Evolutionary conservation across 2,888 invertebrate genomes (phyloP).

Genomic region (Alitta virens): DNA sequence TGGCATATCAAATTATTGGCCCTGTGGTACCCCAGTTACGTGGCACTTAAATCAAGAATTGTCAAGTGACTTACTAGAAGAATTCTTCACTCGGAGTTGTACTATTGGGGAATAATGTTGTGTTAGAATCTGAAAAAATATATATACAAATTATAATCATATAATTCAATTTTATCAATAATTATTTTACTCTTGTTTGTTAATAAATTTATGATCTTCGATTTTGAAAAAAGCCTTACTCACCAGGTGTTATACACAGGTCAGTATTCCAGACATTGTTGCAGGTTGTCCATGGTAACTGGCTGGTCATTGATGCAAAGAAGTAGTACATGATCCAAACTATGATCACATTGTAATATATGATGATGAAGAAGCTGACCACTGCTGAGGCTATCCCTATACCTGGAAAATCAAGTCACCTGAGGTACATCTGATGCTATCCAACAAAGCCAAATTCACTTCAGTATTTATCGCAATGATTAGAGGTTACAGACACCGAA

Average conservation of each 20-base stretch:
- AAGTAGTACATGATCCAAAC: constrained; percentile 14
- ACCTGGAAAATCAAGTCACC: background rate
- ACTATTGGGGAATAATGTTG: too few species aligned
- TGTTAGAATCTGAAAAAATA: too few species aligned
- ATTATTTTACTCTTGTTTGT: too few species aligned
- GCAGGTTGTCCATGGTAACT: constrained; percentile 10
- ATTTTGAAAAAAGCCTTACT: too few species aligned
- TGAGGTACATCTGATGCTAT: too few species aligned
- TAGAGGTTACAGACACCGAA: too few species aligned
- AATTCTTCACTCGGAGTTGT: background rate
- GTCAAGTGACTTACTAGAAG: background rate
- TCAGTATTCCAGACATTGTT: constrained; percentile 10
- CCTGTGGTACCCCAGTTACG: background rate
- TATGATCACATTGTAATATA: constrained; percentile 15
- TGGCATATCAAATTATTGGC: too few species aligned
- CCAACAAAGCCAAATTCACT: too few species aligned
- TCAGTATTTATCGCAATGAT: too few species aligned
- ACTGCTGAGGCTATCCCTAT: constrained; percentile 10
- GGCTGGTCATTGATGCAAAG: constrained; percentile 9
- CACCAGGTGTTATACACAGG: background rate
- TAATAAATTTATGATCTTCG: too few species aligned
- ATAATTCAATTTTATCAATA: too few species aligned
- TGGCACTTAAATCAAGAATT: background rate
- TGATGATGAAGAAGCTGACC: constrained; percentile 1
- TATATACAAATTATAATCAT: too few species aligned